Base-by-base conservation (phyloP, 2,113 vertebrate species). In the Thalassarche chlororhynchos region DNA sequence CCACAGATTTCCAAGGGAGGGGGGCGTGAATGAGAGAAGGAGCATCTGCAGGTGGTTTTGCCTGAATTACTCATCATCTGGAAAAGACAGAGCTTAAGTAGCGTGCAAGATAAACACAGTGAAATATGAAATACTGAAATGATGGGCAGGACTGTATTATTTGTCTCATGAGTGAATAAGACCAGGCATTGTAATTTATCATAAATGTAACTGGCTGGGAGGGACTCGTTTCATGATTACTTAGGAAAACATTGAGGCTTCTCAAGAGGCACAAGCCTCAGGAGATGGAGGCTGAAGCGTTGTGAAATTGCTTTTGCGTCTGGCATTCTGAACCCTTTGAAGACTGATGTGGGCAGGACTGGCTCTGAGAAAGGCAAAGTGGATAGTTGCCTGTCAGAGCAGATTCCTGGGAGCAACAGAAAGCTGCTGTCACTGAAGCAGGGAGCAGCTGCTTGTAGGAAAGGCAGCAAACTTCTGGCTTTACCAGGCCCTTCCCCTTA, bases 41-140 rank as follows among this genome's bases (percentile, higher is more conserved):
- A 92, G 13, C 57, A 90, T 78, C 76, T 81, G 71, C 64, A 81
- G 60, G 58, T 95, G 64, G 24, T 77, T 95, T 82, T 92, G 64
- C 65, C 88, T 95, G 89, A 93, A 90, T 87, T 93, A 79, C 72
- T 80, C 12, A 80, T 94, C n/a, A 46, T 46, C 83, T 92, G 52
- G 40, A 86, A 90, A 86, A 81, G 68, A 93, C 32, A 77, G 54
- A 79, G 36, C 15, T 86, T 58, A 77, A 78, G 57, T 9, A 72
- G 28, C 2, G 0, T 31, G 52, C n/a, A 69, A 88, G 61, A 70
- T 76, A 90, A 96, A 64, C 32, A 86, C 34, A 64, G 47, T 79
- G 69, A 90, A 84, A 86, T 55, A 29, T 8, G 46, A 84, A 93
- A 84, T 65, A 66, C 34, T 92, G 83, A 91, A 79, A 87, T 80